phyloP scores from a whole-genome alignment of 2,888 invertebrate genomes.

The Phania funesta region DNA sequence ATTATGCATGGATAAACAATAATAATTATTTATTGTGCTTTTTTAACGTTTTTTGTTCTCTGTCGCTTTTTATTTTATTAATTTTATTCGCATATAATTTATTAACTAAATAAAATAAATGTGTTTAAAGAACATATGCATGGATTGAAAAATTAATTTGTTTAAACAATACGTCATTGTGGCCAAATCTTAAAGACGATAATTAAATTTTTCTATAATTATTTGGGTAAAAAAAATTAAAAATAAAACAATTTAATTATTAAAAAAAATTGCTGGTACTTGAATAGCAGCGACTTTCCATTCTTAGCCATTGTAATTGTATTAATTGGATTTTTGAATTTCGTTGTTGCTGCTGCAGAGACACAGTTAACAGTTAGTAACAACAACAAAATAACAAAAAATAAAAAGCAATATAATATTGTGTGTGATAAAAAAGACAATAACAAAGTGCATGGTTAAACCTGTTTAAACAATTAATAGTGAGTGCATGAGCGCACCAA shows the following conservation, averaged over 20 bases:
- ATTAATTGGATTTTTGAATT: slow-evolving; percentile 5
- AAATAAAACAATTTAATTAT: neutral
- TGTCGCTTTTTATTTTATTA: neutral
- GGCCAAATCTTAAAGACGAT: slow-evolving; percentile 4
- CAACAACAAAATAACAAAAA: no score
- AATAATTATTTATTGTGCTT: slow-evolving; percentile 53
- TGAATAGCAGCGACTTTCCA: neutral
- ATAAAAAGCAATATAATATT: no score
- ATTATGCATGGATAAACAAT: slow-evolving; percentile 57
- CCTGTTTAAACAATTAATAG: no score
- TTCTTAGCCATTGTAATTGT: slow-evolving; percentile 12
- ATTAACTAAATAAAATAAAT: slow-evolving; percentile 44
- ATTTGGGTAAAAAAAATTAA: neutral
- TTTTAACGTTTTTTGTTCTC: neutral
- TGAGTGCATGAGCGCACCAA: no score
- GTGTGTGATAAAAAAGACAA: no score
- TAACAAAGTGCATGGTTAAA: no score
- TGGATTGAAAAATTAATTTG: slow-evolving; percentile 30
- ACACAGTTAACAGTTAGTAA: no score
- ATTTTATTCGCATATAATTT: slow-evolving; percentile 38
- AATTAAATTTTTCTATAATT: neutral
- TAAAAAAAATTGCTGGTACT: neutral
- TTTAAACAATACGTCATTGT: no score
- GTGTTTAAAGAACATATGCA: slow-evolving; percentile 21
- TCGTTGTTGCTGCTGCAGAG: neutral